A percentile compares a stretch with the other conserved stretches of the same genome.
These are phyloP conservation scores for Bufotes viridis DNA, from an alignment of 2,797 vertebrate genomes.

Conservation along the genomic window DNA sequence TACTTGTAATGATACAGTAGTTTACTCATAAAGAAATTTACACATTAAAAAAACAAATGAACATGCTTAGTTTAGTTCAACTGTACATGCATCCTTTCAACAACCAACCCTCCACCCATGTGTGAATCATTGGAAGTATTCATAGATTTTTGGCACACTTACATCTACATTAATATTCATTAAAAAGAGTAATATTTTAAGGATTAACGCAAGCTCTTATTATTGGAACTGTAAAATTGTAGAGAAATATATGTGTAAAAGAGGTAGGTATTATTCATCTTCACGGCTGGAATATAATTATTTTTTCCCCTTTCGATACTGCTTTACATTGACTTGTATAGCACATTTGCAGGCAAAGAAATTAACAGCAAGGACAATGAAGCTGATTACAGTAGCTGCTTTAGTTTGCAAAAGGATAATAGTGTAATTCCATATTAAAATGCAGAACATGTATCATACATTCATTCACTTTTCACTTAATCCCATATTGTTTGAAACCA, in stretches of 20 bases:
- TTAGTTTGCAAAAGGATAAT: neutral
- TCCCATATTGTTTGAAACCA: neutral
- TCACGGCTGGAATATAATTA: neutral
- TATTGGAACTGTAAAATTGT: neutral
- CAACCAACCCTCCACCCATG: neutral
- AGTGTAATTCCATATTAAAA: neutral
- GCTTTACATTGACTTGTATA: neutral
- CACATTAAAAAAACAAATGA: neutral
- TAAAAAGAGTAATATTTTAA: too few relatives aligned
- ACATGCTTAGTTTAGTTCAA: neutral
- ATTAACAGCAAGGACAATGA: slow-evolving; percentile 10
- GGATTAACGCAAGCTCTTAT: neutral
- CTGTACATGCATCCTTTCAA: neutral
- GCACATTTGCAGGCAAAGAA: slow-evolving; percentile 28
- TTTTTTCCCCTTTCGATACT: neutral
- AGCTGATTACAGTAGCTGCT: slow-evolving; percentile 38
- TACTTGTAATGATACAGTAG: neutral
- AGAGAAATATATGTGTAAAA: neutral
- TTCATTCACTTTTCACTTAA: neutral
- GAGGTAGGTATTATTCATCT: neutral
- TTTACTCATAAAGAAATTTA: neutral
- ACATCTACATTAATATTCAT: neutral
- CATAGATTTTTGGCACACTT: neutral
- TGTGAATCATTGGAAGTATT: too few relatives aligned
- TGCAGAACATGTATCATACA: neutral